Evolutionary conservation across 1,140 invertebrate genomes (phyloP), one percentile per base, ranked within the genome.

Genomic region (Diabrotica undecimpunctata): DNA sequence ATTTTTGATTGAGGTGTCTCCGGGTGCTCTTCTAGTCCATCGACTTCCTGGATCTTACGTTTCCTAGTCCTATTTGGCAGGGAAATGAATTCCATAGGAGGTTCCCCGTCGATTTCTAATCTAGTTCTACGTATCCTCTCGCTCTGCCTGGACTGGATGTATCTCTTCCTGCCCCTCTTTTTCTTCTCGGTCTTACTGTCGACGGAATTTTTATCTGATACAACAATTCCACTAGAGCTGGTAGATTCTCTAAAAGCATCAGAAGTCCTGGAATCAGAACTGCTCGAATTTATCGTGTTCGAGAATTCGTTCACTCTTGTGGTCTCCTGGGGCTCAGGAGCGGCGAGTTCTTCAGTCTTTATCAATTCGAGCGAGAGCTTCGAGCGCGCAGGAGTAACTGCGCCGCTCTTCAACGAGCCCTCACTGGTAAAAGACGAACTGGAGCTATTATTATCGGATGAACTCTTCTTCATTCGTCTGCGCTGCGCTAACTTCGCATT

Each of bases 401-500:
- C 61, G 12, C 59, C 67, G 38, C 69, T 73, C 57, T 77, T 77
- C 8, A 73, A 41, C 6, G 76, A 78, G 39, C 70, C 68, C 54
- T 78, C 75, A 65, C 76, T 78, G 8, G 72, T 76, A 50, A 78
- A 77, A 60, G 75, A 78, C 6, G 76, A 77, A 25, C 72, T 73
- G 14, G 69, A 72, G 65, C 73, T 75, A 57, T 76, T 74, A 55
- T 78, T 77, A 51, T 77, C 77, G 0, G 76, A 78, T 5, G 75
- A 78, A 36, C 83, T 83, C 71, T 88, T 87, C 69, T 90, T 90
- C 63, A 85, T 75, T 71, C 88, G 85, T 7, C 90, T 78, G 36
- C 90, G 79, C 76, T 90, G 87, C 41, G 89, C 90, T 13, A 92
- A 77, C 66, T 88, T 87, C 0, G 90, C 89, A 61, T 85, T 87